phyloP scores from a whole-genome alignment of 2,113 vertebrate genomes.

The Hyla sarda region DNA sequence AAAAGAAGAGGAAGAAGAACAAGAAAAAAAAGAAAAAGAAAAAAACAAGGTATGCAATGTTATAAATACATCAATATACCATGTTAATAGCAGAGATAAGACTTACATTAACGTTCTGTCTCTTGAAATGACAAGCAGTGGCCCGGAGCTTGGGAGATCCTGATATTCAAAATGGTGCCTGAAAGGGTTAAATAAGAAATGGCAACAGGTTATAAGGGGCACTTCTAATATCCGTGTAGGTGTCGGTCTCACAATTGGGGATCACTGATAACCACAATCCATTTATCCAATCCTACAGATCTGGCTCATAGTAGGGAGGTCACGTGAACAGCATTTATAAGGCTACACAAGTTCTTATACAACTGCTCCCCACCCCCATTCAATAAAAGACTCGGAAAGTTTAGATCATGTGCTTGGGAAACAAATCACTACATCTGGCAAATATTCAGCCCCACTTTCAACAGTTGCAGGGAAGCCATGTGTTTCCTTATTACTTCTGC shows the following conservation, averaged over 20 bases:
- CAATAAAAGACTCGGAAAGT: not conserved
- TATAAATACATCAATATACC: not conserved
- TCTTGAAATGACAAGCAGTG: not conserved
- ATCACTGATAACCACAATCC: no score
- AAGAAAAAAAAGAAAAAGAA: not conserved
- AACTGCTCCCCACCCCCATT: no score
- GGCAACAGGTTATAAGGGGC: no score
- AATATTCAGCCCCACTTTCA: not conserved
- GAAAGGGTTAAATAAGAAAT: not conserved
- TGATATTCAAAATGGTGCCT: not conserved
- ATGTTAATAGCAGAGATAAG: not conserved
- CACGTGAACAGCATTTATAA: not conserved
- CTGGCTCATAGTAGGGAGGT: no score
- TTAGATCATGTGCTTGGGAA: not conserved
- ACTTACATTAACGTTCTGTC: constrained; percentile 53
- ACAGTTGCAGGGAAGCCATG: not conserved
- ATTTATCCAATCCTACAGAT: no score
- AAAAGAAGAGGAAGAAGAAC: no score
- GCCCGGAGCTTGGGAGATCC: constrained; percentile 10
- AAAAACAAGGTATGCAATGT: not conserved
- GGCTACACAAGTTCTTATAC: not conserved
- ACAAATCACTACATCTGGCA: not conserved
- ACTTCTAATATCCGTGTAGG: no score
- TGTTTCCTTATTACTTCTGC: constrained; percentile 8
- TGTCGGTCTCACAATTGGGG: no score